A percentile compares a stretch with the other conserved stretches of the same genome.
These are phyloP conservation scores for Pasiphila rectangulata DNA, from an alignment of 2,888 invertebrate genomes.

Conservation along the genomic window DNA sequence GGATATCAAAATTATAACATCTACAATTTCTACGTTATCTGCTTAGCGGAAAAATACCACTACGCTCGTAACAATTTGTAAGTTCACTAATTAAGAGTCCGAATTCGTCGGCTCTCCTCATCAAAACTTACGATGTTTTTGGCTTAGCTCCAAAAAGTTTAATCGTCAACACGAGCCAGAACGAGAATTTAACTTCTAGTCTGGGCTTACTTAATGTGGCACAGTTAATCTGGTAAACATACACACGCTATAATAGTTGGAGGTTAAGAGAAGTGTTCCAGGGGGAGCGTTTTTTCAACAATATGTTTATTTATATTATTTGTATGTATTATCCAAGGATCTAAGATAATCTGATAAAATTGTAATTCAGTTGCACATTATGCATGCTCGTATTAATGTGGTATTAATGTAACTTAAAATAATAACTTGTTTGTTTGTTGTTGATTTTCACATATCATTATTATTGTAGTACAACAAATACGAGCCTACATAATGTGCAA, in stretches of 20 bases:
- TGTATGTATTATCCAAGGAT: too few relatives aligned
- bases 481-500: too few relatives aligned
- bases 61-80: slow-evolving; percentile 34
- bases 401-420: too few relatives aligned
- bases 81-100: slow-evolving; percentile 45
- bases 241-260: slow-evolving; percentile 8
- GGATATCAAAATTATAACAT: too few relatives aligned
- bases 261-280: background rate
- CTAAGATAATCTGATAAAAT: too few relatives aligned
- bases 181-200: slow-evolving; percentile 27
- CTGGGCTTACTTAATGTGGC: slow-evolving; percentile 11
- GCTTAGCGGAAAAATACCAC: background rate
- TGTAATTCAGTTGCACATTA: too few relatives aligned
- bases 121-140: slow-evolving; percentile 52
- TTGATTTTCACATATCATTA: too few relatives aligned
- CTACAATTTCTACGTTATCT: background rate
- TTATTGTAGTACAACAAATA: too few relatives aligned
- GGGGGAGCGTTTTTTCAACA: too few relatives aligned
- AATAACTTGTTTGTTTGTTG: too few relatives aligned
- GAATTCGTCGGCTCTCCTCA: slow-evolving; percentile 43
- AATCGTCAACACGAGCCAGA: slow-evolving; percentile 35
- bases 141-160: slow-evolving; percentile 56
- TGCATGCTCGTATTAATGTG: too few relatives aligned
- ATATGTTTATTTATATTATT: too few relatives aligned
- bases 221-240: slow-evolving; percentile 22